A percentile compares a stretch with the other conserved stretches of the same genome.
phyloP scores from a whole-genome alignment of 2,888 invertebrate genomes.

The Eurytoma californica region DNA sequence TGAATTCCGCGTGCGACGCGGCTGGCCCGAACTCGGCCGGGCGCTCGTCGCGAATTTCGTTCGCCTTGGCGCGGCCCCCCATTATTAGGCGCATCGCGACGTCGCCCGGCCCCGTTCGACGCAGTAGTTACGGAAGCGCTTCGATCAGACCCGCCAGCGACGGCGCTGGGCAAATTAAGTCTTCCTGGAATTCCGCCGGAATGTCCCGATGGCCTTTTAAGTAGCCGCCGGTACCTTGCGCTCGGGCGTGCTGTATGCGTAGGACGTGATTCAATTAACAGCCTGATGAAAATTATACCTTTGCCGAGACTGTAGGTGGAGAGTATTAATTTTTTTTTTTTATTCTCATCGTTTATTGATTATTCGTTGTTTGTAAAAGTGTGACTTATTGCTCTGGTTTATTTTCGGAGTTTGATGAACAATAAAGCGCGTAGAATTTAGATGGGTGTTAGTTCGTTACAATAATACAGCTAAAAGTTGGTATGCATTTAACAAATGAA shows the following conservation, averaged over 20 bases:
- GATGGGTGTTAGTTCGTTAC: too few relatives aligned
- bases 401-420: too few relatives aligned
- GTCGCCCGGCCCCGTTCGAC: not conserved
- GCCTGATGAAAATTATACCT: too few relatives aligned
- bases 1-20: slow-evolving; percentile 33
- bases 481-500: too few relatives aligned
- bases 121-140: slow-evolving; percentile 12
- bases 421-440: too few relatives aligned
- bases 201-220: not conserved
- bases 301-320: too few relatives aligned
- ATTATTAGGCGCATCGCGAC: slow-evolving; percentile 9
- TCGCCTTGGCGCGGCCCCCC: slow-evolving; percentile 29
- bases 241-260: not conserved
- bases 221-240: not conserved
- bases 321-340: too few relatives aligned
- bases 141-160: not conserved
- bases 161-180: not conserved
- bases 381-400: too few relatives aligned
- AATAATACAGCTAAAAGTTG: too few relatives aligned
- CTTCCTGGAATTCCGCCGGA: not conserved
- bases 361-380: too few relatives aligned
- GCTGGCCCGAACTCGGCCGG: not conserved
- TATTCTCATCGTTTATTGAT: too few relatives aligned
- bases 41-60: slow-evolving; percentile 28
- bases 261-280: not conserved